Evolutionary conservation across 2,113 vertebrate genomes (phyloP).

Genomic region (Lanius collurio): DNA sequence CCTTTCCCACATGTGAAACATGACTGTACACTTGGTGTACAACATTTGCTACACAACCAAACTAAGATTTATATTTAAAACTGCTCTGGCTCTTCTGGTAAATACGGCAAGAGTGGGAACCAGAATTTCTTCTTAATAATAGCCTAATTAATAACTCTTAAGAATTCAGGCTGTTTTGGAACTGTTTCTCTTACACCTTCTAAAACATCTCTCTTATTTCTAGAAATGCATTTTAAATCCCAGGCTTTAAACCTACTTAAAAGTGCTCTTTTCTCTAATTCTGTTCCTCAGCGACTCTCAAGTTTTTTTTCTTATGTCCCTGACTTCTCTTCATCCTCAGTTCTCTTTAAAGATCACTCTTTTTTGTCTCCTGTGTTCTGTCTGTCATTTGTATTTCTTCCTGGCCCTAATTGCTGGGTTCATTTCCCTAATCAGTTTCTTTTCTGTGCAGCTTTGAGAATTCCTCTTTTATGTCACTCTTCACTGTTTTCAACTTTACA

Average conservation of each 20-base stretch:
- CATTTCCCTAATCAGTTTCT: not conserved
- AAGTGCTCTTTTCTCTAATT: not conserved
- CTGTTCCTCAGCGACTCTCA: not conserved
- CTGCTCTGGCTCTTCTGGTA: not conserved
- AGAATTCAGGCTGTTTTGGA: not conserved
- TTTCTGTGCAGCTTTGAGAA: not conserved
- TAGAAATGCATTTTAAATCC: not conserved
- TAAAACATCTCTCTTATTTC: not conserved
- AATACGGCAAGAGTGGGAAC: not conserved
- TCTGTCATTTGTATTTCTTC: not conserved
- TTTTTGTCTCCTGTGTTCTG: not conserved
- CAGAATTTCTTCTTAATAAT: not conserved
- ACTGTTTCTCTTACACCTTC: not conserved
- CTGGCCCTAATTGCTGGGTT: not conserved
- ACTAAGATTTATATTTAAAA: not conserved
- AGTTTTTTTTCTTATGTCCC: not conserved
- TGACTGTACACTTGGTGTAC: not conserved
- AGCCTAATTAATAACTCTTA: not conserved
- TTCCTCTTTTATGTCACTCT: not conserved
- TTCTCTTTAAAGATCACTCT: not conserved
- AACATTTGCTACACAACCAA: not conserved
- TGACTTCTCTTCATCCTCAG: not conserved
- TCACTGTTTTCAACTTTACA: not conserved
- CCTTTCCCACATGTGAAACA: not conserved
- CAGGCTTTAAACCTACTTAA: not conserved